Percentiles rank a stretch among this genome's conserved stretches.
These are phyloP conservation scores for Cantharis rufa DNA, from an alignment of 2,888 invertebrate species.

Conservation along the genomic window DNA sequence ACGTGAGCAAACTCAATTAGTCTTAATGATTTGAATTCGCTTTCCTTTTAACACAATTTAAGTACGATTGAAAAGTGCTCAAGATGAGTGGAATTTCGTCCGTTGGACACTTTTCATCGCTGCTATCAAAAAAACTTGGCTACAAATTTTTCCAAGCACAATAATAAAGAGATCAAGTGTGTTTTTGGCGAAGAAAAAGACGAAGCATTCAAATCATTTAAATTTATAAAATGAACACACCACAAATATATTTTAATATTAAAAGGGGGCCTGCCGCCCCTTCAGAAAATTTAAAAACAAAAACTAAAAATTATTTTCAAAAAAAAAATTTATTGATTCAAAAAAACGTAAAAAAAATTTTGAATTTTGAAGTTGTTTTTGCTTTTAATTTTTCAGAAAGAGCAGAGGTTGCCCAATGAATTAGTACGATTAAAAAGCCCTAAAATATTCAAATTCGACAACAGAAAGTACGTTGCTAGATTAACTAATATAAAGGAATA, in stretches of 20 bases:
- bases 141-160: neutral
- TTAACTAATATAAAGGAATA: constrained; percentile 17
- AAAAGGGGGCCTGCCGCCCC: neutral
- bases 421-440: neutral
- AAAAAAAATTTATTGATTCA: too few species aligned
- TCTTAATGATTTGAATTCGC: constrained; percentile 22
- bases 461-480: constrained; percentile 18
- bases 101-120: neutral
- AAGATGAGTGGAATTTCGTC: neutral
- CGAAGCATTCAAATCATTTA: constrained; percentile 21
- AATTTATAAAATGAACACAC: constrained; percentile 26
- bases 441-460: constrained; percentile 16
- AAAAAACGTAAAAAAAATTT: too few species aligned
- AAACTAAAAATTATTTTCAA: too few species aligned
- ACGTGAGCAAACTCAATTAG: constrained; percentile 35
- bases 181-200: constrained; percentile 8
- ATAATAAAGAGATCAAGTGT: constrained; percentile 25
- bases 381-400: neutral
- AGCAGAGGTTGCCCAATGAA: neutral
- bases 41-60: neutral
- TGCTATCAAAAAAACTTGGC: neutral
- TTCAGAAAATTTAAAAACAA: neutral
- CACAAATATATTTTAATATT: constrained; percentile 4
- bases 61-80: neutral
- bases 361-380: neutral